Evolutionary conservation across 2,888 invertebrate species (phyloP), one percentile per base, ranked within the genome.

Genomic region (Alentia gelatinosa): DNA sequence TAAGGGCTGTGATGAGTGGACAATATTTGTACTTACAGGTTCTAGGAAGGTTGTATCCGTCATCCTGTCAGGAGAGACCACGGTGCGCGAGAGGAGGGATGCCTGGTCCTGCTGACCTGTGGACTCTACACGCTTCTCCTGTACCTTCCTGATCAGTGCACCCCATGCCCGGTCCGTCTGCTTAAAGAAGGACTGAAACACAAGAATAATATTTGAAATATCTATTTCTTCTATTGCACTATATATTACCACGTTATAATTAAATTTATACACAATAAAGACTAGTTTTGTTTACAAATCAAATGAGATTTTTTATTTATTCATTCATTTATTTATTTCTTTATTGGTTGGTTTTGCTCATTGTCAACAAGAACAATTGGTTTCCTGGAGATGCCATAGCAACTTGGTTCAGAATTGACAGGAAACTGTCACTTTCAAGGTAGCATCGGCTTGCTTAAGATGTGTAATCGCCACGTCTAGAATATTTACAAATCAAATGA

Each of bases 151-250:
- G n/a, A 91, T 83, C n/a, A 37, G n/a, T 9, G 47, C 50, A 23
- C n/a, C 42, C 91, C 91, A 91, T n/a, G 56, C 63, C 0, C 37
- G 26, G 47, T 91, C 91, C 0, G 37, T 30, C 30, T 90, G 91
- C 15, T 35, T 39, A 88, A 91, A 91, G 63, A 91, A 91, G 15
- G 84, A 86, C 91, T 91, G 84, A 26, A 91, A 89, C 37, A 63
- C 35, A 33, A 79, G 37, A 9, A 63, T 47, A 47, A 47, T 9
- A 47, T 12, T 47, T 47, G 47, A 9, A 47, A 47, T 47, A 47
- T 19, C 19, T 47, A 19, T 19, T 47, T 47, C 19, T 12, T 12
- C 19, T 47, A 12, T 19, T 12, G 19, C 9, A 12, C 9, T 47
- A 19, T 47, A 47, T 47, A 47, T 47, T 12, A 12, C 9, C 19